Evolutionary conservation across 2,888 invertebrate genomes (phyloP).

Genomic region (Sericinus montela): DNA sequence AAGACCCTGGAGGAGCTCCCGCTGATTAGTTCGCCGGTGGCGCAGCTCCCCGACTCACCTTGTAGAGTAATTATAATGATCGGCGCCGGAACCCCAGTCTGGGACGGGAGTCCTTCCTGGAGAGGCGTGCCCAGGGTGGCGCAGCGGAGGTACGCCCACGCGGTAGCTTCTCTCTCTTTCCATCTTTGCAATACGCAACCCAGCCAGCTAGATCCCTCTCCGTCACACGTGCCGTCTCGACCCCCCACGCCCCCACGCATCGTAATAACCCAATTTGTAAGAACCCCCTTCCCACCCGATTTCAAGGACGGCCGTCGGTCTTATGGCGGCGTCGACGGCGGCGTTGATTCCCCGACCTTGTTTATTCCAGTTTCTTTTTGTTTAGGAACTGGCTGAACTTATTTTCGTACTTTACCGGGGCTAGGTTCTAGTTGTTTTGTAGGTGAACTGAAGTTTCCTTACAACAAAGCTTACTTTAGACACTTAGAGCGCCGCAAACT

Average conservation of each 20-base stretch:
- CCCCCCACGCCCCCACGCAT: conserved; percentile 67
- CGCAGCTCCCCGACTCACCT: conserved; percentile 70
- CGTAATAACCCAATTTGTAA: conserved; percentile 80
- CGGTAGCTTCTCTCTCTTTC: conserved; percentile 47
- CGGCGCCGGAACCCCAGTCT: conserved; percentile 73
- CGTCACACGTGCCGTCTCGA: conserved; percentile 56
- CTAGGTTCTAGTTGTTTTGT: conserved; percentile 55
- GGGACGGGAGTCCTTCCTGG: conserved; percentile 72
- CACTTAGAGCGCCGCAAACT: conserved; percentile 28
- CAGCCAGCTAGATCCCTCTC: conserved; percentile 32
- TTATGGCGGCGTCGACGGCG: conserved; percentile 77
- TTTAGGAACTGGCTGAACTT: conserved; percentile 75
- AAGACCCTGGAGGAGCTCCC: conserved; percentile 62
- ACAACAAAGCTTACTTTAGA: not conserved
- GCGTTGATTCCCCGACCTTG: conserved; percentile 79
- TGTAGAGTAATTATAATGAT: conserved; percentile 79
- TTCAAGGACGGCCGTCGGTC: conserved; percentile 80
- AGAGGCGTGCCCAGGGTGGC: conserved; percentile 74
- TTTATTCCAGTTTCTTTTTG: conserved; percentile 79
- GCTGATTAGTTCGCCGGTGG: conserved; percentile 62
- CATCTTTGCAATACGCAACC: conserved; percentile 25
- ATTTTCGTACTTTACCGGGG: conserved; percentile 64
- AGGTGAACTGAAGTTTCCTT: conserved; percentile 38
- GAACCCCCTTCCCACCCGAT: conserved; percentile 63
- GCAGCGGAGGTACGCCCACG: conserved; percentile 74